Conservation (phyloP, 2,797 vertebrate genomes). For the Toxotes lorentzi region DNA sequence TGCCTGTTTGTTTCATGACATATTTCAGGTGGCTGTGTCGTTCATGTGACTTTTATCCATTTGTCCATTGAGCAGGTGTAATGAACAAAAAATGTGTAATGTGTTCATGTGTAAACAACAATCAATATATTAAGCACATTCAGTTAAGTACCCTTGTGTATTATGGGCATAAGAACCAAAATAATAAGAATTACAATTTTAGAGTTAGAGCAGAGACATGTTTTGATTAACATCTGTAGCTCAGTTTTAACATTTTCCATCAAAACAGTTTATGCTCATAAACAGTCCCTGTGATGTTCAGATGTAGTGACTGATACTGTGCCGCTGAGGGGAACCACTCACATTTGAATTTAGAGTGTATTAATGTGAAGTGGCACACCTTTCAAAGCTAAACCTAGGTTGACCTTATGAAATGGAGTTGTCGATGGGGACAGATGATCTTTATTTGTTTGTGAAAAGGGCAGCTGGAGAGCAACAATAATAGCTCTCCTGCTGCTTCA, state of each 20-base stretch:
- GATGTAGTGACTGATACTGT: background rate
- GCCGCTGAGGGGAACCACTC: slow-evolving; percentile 8
- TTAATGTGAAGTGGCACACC: slow-evolving; percentile 39
- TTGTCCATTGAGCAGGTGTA: background rate
- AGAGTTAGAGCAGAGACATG: background rate
- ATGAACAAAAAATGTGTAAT: background rate
- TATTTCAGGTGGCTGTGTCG: background rate
- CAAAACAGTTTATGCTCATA: slow-evolving; percentile 16
- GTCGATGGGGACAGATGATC: slow-evolving; percentile 63
- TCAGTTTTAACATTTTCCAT: slow-evolving; percentile 14
- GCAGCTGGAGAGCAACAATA: slow-evolving; percentile 49
- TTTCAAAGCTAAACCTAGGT: slow-evolving; percentile 47
- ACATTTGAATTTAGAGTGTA: slow-evolving; percentile 49
- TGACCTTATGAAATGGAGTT: slow-evolving; percentile 68
- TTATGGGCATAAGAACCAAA: background rate
- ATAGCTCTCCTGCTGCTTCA: slow-evolving; percentile 45
- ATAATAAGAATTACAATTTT: background rate
- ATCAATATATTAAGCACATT: background rate
- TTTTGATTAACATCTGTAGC: slow-evolving; percentile 11
- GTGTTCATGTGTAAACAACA: background rate
- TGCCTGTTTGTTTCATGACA: background rate
- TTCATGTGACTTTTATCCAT: background rate
- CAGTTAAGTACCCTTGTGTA: background rate
- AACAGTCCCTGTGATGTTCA: slow-evolving; percentile 7
- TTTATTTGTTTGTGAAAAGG: slow-evolving; percentile 72